These are phyloP conservation scores for Leptinotarsa peninsularis DNA, from an alignment of 2,888 invertebrate genomes.

Conservation along the genomic window DNA sequence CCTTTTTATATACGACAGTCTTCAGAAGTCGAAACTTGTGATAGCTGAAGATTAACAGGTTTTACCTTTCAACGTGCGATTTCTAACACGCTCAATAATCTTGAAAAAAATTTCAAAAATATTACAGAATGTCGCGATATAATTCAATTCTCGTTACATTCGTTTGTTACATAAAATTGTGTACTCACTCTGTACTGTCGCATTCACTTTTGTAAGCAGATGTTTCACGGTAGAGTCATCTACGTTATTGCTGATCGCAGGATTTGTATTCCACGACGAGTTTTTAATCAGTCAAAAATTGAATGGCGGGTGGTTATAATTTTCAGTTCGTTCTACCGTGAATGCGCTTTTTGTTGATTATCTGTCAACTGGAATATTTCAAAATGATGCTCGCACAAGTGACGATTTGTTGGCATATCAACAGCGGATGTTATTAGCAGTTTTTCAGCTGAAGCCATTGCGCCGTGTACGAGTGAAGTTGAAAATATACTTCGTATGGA, in stretches of 20 bases:
- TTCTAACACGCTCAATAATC: too few species aligned
- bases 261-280: neutral
- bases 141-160: too few species aligned
- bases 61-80: too few species aligned
- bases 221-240: neutral
- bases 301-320: neutral
- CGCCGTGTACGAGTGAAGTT: neutral
- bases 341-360: constrained; percentile 3
- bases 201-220: neutral
- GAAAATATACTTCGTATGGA: neutral
- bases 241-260: neutral
- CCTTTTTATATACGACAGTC: too few species aligned
- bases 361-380: constrained; percentile 8
- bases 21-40: too few species aligned
- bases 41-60: too few species aligned
- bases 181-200: too few species aligned
- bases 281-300: constrained; percentile 8
- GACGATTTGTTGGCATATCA: constrained; percentile 6
- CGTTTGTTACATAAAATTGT: too few species aligned
- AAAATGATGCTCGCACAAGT: constrained; percentile 9
- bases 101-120: too few species aligned
- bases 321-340: neutral
- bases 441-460: neutral
- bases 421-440: constrained; percentile 9
- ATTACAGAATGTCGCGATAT: too few species aligned